phyloP scores from a whole-genome alignment of 1,140 invertebrate species.

The Amyelois transitella region DNA sequence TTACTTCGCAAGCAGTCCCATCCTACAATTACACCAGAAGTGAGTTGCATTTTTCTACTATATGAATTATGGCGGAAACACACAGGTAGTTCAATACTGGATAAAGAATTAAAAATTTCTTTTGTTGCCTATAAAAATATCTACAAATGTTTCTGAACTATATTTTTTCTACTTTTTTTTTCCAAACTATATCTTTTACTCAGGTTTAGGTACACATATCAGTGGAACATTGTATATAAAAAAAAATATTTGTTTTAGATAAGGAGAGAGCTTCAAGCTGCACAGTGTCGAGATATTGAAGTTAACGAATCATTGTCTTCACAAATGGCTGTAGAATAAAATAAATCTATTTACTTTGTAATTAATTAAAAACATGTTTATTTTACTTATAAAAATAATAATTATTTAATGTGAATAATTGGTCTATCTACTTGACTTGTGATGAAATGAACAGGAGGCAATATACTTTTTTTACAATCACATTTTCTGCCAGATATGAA shows the following conservation, averaged over 20 bases:
- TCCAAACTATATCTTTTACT: no score
- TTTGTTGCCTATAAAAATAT: no score
- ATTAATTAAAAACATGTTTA: slow-evolving; percentile 9
- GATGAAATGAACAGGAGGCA: slow-evolving; percentile 75
- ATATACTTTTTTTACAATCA: slow-evolving; percentile 65
- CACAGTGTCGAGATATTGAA: slow-evolving; percentile 87
- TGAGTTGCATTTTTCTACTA: slow-evolving; percentile 49
- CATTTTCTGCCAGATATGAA: slow-evolving; percentile 78
- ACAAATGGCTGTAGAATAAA: slow-evolving; percentile 42
- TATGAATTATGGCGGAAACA: slow-evolving; percentile 5
- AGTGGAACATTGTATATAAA: no score
- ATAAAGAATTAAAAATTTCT: no score
- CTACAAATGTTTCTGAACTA: no score
- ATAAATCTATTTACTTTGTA: no score
- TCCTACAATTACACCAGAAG: slow-evolving; percentile 88
- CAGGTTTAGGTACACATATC: no score
- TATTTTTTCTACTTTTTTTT: no score
- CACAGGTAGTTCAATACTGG: background rate
- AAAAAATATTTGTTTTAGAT: slow-evolving; percentile 35
- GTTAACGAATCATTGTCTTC: slow-evolving; percentile 40
- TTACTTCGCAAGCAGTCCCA: slow-evolving; percentile 87
- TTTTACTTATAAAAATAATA: slow-evolving; percentile 8
- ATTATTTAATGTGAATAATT: slow-evolving; percentile 16
- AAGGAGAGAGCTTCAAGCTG: slow-evolving; percentile 86
- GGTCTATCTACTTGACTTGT: slow-evolving; percentile 75